Percentiles rank a stretch among this genome's conserved stretches.
Conservation (phyloP, 2,113 vertebrate species). For the Muntiacus reevesi region DNA sequence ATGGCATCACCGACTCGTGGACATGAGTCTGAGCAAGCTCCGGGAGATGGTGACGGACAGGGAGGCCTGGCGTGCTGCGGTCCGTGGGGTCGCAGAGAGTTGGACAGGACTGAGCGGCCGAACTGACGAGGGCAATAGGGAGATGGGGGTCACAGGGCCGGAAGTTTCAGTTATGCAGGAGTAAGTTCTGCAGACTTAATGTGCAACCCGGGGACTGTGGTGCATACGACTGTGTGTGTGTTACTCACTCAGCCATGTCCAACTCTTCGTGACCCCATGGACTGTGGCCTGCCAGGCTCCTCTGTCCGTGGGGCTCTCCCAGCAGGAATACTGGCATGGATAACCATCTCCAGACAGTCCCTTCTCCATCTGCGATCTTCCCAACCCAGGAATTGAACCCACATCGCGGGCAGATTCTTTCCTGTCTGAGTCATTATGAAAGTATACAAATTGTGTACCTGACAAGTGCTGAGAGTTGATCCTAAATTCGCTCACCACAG, state of each 20-base stretch:
- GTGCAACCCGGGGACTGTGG: not conserved
- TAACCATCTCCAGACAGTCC: not conserved
- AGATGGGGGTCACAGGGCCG: not conserved
- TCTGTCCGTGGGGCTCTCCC: not conserved
- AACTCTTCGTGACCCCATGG: not conserved
- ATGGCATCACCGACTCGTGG: not conserved
- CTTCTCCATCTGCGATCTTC: not conserved
- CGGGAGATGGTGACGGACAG: not conserved
- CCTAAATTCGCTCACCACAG: no score
- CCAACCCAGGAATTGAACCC: not conserved
- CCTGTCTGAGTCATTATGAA: not conserved
- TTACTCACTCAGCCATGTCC: not conserved
- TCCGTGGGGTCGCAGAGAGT: not conserved
- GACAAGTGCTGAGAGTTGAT: not conserved
- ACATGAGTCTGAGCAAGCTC: not conserved
- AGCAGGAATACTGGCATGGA: not conserved
- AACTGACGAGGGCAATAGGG: not conserved
- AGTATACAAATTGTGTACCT: not conserved
- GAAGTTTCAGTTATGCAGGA: not conserved
- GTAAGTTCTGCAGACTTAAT: not conserved
- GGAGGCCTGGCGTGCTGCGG: not conserved
- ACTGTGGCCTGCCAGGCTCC: not conserved
- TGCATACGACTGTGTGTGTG: rapidly evolving
- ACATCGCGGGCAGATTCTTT: not conserved
- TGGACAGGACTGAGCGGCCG: not conserved